Conservation (phyloP, 2,113 vertebrate species). For the Seriola rivoliana region DNA sequence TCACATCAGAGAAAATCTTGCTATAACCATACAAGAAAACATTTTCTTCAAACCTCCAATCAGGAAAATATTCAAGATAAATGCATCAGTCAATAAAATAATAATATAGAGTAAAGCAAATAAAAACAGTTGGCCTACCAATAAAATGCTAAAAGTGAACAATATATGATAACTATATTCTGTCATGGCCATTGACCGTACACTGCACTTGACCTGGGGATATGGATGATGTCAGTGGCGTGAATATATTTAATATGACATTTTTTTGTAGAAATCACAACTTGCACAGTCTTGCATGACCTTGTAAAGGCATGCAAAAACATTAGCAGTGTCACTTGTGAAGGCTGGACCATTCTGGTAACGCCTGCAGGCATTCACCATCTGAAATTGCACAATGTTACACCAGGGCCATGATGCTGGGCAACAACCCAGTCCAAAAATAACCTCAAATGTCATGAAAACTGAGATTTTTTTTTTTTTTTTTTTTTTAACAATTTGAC, state of each 20-base stretch:
- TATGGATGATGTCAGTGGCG: constrained; percentile 8
- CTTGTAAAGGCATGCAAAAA: constrained; percentile 31
- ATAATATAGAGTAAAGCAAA: constrained; percentile 50
- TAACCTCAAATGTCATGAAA: constrained; percentile 55
- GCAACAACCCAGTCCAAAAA: constrained; percentile 24
- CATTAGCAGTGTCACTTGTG: constrained; percentile 7
- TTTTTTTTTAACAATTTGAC: constrained; percentile 24
- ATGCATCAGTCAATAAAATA: constrained; percentile 57
- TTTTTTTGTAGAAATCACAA: constrained; percentile 35
- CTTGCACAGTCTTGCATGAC: background rate
- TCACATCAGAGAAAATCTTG: constrained; percentile 69
- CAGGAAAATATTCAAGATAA: constrained; percentile 62
- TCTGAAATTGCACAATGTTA: constrained; percentile 38
- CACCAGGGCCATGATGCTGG: constrained; percentile 10
- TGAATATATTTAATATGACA: background rate
- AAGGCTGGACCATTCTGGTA: constrained; percentile 26
- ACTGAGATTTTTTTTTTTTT: background rate
- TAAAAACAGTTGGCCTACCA: constrained; percentile 50
- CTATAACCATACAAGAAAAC: constrained; percentile 40
- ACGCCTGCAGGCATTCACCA: constrained; percentile 21
- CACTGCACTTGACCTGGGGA: constrained; percentile 28
- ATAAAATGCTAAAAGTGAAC: constrained; percentile 57
- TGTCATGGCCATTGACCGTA: constrained; percentile 32
- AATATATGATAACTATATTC: constrained; percentile 39
- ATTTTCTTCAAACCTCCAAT: constrained; percentile 47